Percentiles rank a stretch among this genome's conserved stretches.
Conservation (phyloP, 2,888 invertebrate species). For the Synanthedon vespiformis region DNA sequence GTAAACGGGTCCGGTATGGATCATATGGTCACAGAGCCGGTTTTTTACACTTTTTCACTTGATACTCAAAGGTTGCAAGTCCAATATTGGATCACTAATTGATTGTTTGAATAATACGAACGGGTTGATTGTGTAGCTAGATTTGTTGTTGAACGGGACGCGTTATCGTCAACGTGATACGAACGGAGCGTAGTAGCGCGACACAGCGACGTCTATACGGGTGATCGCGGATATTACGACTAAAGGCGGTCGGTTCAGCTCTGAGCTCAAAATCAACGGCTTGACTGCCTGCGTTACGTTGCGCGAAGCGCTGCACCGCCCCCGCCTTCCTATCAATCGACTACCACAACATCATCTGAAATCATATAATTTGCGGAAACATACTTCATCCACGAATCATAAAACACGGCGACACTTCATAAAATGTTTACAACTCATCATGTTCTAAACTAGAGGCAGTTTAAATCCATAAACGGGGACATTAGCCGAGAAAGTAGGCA, state of each 20-base stretch:
- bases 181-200: conserved; percentile 21
- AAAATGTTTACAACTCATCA: too few species aligned
- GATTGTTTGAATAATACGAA: conserved; percentile 24
- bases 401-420: too few species aligned
- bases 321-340: conserved; percentile 6
- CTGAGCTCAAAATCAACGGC: background rate
- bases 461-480: background rate
- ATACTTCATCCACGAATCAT: too few species aligned
- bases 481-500: too few species aligned
- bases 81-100: conserved; percentile 17
- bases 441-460: too few species aligned
- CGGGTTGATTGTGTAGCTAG: conserved; percentile 29
- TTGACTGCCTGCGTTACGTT: background rate
- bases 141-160: conserved; percentile 42
- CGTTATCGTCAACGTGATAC: conserved; percentile 41
- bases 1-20: conserved; percentile 27
- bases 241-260: conserved; percentile 8
- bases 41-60: conserved; percentile 24
- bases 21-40: conserved; percentile 58
- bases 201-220: conserved; percentile 58
- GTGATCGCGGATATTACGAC: conserved; percentile 49
- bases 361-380: conserved; percentile 20
- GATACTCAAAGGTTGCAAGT: conserved; percentile 11
- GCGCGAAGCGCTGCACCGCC: conserved; percentile 11
- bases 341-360: conserved; percentile 19